Evolutionary conservation across 1,140 invertebrate genomes (phyloP).

Genomic region (Schlechtendalia chinensis): DNA sequence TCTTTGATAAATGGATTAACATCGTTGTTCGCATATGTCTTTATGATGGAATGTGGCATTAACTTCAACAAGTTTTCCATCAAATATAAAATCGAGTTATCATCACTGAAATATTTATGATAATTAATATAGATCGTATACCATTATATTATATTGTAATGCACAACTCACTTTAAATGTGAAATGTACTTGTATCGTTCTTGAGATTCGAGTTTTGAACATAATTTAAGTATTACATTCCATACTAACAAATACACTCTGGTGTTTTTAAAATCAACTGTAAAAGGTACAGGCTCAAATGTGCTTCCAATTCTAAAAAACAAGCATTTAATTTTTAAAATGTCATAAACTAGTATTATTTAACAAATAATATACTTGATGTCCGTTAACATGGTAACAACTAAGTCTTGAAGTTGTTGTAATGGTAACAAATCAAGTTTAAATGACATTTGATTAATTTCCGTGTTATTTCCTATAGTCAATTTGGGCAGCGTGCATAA

Average conservation of each 20-base stretch:
- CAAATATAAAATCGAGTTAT: slow-evolving; percentile 51
- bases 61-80: slow-evolving; percentile 49
- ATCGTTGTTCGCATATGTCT: slow-evolving; percentile 38
- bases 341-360: too few species aligned
- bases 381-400: neutral
- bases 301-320: slow-evolving; percentile 63
- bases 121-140: neutral
- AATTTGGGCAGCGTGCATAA: slow-evolving; percentile 20
- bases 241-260: slow-evolving; percentile 72
- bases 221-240: slow-evolving; percentile 70
- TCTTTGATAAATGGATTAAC: slow-evolving; percentile 53
- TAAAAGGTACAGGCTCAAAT: slow-evolving; percentile 63
- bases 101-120: slow-evolving; percentile 50
- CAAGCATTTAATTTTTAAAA: neutral
- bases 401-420: slow-evolving; percentile 25
- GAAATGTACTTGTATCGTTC: slow-evolving; percentile 70
- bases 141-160: too few species aligned
- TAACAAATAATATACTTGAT: neutral
- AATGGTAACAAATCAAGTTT: neutral
- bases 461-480: neutral
- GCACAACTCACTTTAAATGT: slow-evolving; percentile 54
- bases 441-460: slow-evolving; percentile 13
- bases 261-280: slow-evolving; percentile 64
- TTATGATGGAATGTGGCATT: slow-evolving; percentile 51
- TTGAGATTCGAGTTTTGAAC: slow-evolving; percentile 66